A percentile compares a stretch with the other conserved stretches of the same genome.
Evolutionary conservation across 2,888 invertebrate genomes (phyloP).

Genomic region (Drosophila flavopinicola): DNA sequence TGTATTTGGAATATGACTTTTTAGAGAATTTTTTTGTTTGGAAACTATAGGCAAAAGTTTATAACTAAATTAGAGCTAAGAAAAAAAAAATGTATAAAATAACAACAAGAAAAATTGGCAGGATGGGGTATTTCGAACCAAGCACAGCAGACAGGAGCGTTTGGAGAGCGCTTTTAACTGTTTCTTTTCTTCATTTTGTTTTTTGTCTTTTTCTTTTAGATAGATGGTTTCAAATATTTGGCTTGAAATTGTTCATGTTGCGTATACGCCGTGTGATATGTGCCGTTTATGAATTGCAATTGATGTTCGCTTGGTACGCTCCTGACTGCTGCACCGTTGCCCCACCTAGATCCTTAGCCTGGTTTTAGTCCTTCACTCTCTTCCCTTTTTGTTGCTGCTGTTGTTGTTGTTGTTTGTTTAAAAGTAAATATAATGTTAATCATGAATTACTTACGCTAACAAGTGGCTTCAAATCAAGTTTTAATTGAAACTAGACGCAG

Average conservation of each 20-base stretch:
- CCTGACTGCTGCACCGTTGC: slow-evolving; percentile 8
- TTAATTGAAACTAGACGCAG: slow-evolving; percentile 20
- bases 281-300: slow-evolving; percentile 32
- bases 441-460: slow-evolving; percentile 45
- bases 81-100: slow-evolving; percentile 34
- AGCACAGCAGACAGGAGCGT: neutral
- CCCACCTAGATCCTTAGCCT: slow-evolving; percentile 41
- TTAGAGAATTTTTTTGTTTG: slow-evolving; percentile 77
- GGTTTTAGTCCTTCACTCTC: slow-evolving; percentile 81
- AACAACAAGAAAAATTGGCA: slow-evolving; percentile 54
- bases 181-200: neutral
- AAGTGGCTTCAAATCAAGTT: slow-evolving; percentile 47
- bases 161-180: neutral
- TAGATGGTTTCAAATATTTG: slow-evolving; percentile 1
- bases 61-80: slow-evolving; percentile 48
- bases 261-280: slow-evolving; percentile 79
- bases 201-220: neutral
- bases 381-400: slow-evolving; percentile 66
- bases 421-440: slow-evolving; percentile 40
- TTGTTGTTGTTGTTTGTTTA: too few species aligned
- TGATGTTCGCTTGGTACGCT: slow-evolving; percentile 5
- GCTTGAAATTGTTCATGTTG: slow-evolving; percentile 30
- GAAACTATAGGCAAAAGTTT: slow-evolving; percentile 39
- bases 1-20: slow-evolving; percentile 55
- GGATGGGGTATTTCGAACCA: slow-evolving; percentile 1